These are phyloP conservation scores for Peromyscus polionotus DNA, from an alignment of 2,113 vertebrate species.

Conservation along the genomic window DNA sequence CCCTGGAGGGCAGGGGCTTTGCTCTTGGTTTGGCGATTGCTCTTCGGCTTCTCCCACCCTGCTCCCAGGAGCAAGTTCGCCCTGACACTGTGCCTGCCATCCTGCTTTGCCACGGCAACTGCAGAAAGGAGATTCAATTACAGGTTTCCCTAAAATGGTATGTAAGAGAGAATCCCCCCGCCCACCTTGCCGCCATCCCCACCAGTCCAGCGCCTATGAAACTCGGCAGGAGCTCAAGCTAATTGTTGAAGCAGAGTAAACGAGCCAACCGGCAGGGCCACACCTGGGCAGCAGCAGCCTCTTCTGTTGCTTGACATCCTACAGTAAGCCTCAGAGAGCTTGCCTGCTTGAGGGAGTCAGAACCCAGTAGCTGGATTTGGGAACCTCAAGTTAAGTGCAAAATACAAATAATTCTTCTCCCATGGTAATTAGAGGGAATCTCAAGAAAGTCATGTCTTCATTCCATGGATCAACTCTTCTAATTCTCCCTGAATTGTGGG, in stretches of 20 bases:
- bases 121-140: conserved; percentile 88
- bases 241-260: conserved; percentile 73
- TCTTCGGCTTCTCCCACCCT: conserved; percentile 58
- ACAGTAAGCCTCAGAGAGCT: background rate
- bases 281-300: background rate
- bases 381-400: conserved; percentile 7
- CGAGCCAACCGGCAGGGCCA: background rate
- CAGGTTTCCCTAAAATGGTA: conserved; percentile 85
- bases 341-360: background rate
- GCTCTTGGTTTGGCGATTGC: conserved; percentile 55
- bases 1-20: background rate
- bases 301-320: conserved; percentile 33
- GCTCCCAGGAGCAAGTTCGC: conserved; percentile 73
- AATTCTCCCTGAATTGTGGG: conserved; percentile 7
- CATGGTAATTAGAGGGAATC: background rate
- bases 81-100: conserved; percentile 82
- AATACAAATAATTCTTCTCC: background rate
- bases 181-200: background rate
- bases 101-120: conserved; percentile 84
- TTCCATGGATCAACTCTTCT: background rate
- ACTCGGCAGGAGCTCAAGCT: conserved; percentile 55
- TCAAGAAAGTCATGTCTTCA: background rate
- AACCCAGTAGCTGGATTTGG: background rate
- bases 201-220: conserved; percentile 49
- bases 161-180: conserved; percentile 48